Evolutionary conservation across 2,797 vertebrate genomes (phyloP).

Genomic region (Anomalospiza imberbis): DNA sequence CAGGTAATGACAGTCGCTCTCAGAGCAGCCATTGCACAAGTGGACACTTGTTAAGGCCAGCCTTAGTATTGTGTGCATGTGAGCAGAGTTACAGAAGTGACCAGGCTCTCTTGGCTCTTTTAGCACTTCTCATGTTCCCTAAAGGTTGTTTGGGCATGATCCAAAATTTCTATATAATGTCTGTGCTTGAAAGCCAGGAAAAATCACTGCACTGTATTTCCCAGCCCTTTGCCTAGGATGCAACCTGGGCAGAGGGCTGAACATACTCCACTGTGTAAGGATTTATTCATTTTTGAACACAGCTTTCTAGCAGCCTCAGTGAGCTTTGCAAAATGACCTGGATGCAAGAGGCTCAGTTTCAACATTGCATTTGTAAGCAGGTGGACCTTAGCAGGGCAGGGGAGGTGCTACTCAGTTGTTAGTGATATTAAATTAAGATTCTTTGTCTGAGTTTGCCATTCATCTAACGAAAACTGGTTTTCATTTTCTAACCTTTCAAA

Average conservation of each 20-base stretch:
- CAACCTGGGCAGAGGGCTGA: neutral
- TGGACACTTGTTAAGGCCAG: neutral
- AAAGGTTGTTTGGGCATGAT: neutral
- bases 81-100: neutral
- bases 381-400: neutral
- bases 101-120: neutral
- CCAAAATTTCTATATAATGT: neutral
- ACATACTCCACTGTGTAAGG: accelerated
- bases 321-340: neutral
- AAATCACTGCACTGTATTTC: neutral
- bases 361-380: neutral
- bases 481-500: neutral
- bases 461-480: neutral
- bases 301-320: neutral
- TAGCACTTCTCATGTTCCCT: neutral
- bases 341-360: neutral
- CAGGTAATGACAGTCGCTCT: neutral
- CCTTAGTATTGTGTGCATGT: neutral
- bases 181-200: neutral
- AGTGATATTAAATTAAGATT: neutral
- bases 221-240: neutral
- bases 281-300: neutral
- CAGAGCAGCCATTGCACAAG: neutral
- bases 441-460: neutral
- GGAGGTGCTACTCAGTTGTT: neutral